A percentile compares a stretch with the other conserved stretches of the same genome.
Evolutionary conservation across 2,888 invertebrate species (phyloP).

Genomic region (Agrilus cyanescens): DNA sequence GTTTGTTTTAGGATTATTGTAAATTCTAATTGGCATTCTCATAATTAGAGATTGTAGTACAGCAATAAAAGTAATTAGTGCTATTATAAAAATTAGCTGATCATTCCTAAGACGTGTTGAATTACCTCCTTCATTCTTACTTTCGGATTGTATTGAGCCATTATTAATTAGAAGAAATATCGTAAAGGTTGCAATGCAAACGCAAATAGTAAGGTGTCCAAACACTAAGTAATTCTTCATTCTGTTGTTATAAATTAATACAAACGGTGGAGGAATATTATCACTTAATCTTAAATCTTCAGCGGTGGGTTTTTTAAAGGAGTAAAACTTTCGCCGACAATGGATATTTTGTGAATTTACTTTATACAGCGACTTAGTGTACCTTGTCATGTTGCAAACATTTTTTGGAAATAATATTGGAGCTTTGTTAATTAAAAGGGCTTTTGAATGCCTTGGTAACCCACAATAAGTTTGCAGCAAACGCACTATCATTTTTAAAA

Average conservation of each 20-base stretch:
- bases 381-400: no score
- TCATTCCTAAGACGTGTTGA: slow-evolving; percentile 17
- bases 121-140: slow-evolving; percentile 3
- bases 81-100: slow-evolving; percentile 16
- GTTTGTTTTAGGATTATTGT: slow-evolving; percentile 22
- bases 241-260: slow-evolving; percentile 28
- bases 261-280: slow-evolving; percentile 26
- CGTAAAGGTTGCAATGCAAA: slow-evolving; percentile 14
- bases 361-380: no score
- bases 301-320: slow-evolving; percentile 15
- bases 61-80: slow-evolving; percentile 19
- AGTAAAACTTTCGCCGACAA: slow-evolving; percentile 12
- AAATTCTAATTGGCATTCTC: slow-evolving; percentile 29
- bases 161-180: slow-evolving; percentile 11
- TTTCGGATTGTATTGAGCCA: slow-evolving; percentile 7
- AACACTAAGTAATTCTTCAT: slow-evolving; percentile 24
- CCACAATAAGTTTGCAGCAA: no score
- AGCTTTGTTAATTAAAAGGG: no score
- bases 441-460: no score
- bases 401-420: no score
- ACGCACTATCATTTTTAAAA: no score
- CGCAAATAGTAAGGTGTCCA: slow-evolving; percentile 21
- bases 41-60: slow-evolving; percentile 19
- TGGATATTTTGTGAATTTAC: no score
- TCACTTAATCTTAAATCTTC: slow-evolving; percentile 20